Base-by-base conservation (phyloP, 2,797 vertebrate species). In the Notamacropus eugenii region DNA sequence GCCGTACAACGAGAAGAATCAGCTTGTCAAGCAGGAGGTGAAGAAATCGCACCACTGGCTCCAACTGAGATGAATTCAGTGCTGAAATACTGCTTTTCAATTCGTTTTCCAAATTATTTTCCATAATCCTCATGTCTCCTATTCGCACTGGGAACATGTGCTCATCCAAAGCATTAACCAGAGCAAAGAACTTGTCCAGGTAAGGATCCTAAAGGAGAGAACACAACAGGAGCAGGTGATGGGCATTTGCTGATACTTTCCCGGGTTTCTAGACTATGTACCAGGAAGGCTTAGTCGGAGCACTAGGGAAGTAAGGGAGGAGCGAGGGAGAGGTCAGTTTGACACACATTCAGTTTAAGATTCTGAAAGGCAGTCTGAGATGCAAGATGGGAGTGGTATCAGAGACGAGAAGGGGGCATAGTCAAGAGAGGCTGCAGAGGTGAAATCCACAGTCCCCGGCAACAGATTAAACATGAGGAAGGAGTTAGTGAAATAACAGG, bases 121-220 rank as follows among this genome's bases (percentile, higher is more conserved):
- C 99, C 99, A 99, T 99, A 98, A 99, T 99, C 95, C 99, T 99
- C 99, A 99, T 99, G 98, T 99, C 99, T 97, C 99, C 99, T 98
- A 99, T 99, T 97, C 99, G 98, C 93, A 99, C 99, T 0, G 99
- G 99, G 98, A 99, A 99, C 99, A 99, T 99, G 98, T 99, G 99
- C 98, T 99, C 99, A 93, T 99, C 99, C 98, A 99, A 98, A 56
- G 99, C 99, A 93, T 99, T 99, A 62, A 99, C 99, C 98, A 99
- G 98, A 31, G 99, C 99, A 98, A 99, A 99, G 99, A 99, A 99
- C 98, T 99, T 99, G 98, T 99, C 99, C 59, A 99, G 99, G 97
- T 99, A 99, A 97, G 99, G 99, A 98, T 99, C 99, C 99, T 99
- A 97, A 57, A 97, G 97, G 46, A 96, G 96, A 96, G 56, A 96